Percentiles rank a stretch among this genome's conserved stretches.
Conservation (phyloP, 2,888 invertebrate species). For the Andrena bicolor region DNA sequence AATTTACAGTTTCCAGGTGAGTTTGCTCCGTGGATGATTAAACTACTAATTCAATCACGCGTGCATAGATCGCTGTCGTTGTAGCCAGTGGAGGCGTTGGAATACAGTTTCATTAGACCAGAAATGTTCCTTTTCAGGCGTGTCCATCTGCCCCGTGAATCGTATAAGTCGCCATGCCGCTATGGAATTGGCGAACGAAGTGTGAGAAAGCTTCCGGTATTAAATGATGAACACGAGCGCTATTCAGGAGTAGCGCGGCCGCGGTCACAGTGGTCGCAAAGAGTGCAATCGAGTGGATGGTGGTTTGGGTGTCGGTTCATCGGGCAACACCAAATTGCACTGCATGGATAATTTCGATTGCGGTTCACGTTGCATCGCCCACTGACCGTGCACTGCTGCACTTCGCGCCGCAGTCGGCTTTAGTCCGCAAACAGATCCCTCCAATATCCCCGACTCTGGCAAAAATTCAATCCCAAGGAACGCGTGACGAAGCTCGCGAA, state of each 20-base stretch:
- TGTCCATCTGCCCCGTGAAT: constrained; percentile 66
- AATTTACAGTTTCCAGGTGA: constrained; percentile 48
- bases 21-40: not conserved
- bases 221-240: constrained; percentile 54
- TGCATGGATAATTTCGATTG: constrained; percentile 53
- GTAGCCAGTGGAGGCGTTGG: not conserved
- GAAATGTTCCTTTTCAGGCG: constrained; percentile 53
- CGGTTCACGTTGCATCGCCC: constrained; percentile 16
- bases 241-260: constrained; percentile 11
- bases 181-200: constrained; percentile 53
- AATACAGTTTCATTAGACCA: not conserved
- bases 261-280: not conserved
- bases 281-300: constrained; percentile 18
- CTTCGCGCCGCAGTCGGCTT: not conserved
- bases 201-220: constrained; percentile 57
- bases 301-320: constrained; percentile 20
- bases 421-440: constrained; percentile 32
- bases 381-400: constrained; percentile 1
- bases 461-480: constrained; percentile 26
- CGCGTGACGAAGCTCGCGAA: not conserved
- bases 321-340: constrained; percentile 17
- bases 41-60: not conserved
- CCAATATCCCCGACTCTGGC: not conserved
- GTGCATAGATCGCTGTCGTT: too few relatives aligned
- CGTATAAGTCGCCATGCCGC: constrained; percentile 65